phyloP scores from a whole-genome alignment of 2,113 vertebrate species.

The Peucedramus taeniatus region DNA sequence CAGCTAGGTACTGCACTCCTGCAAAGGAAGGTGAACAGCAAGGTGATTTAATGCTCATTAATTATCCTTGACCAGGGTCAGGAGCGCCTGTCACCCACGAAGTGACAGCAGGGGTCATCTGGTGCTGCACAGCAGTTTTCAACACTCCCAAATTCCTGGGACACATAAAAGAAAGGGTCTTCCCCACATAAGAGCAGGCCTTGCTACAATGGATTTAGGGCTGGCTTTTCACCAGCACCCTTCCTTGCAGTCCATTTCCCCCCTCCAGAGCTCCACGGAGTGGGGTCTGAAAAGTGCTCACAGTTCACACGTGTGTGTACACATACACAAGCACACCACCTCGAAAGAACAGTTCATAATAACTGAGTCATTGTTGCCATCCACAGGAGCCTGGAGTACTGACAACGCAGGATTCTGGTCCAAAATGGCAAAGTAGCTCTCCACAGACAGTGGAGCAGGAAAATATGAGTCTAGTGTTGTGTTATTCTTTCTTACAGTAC shows the following conservation, averaged over 20 bases:
- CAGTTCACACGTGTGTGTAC: neutral
- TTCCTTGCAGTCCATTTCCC: neutral
- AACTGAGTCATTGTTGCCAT: constrained; percentile 60
- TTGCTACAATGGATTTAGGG: neutral
- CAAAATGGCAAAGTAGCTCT: constrained; percentile 11
- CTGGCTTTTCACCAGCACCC: neutral
- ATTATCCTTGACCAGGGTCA: constrained; percentile 22
- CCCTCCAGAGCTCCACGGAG: neutral
- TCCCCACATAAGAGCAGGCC: accelerated
- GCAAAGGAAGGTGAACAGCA: neutral
- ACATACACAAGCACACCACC: neutral
- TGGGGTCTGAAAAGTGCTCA: neutral
- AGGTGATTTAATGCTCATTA: constrained; percentile 16
- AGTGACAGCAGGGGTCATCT: constrained; percentile 18
- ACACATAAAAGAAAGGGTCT: neutral
- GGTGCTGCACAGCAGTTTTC: neutral
- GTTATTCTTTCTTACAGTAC: neutral
- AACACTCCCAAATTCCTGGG: neutral
- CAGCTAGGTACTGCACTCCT: neutral
- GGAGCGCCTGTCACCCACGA: neutral
- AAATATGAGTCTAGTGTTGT: neutral
- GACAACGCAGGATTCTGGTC: neutral
- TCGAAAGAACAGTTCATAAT: neutral
- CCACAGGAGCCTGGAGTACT: constrained; percentile 56
- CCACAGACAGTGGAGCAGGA: neutral